These are phyloP conservation scores for Cerastoderma edule DNA, from an alignment of 2,888 invertebrate genomes.

Conservation along the genomic window DNA sequence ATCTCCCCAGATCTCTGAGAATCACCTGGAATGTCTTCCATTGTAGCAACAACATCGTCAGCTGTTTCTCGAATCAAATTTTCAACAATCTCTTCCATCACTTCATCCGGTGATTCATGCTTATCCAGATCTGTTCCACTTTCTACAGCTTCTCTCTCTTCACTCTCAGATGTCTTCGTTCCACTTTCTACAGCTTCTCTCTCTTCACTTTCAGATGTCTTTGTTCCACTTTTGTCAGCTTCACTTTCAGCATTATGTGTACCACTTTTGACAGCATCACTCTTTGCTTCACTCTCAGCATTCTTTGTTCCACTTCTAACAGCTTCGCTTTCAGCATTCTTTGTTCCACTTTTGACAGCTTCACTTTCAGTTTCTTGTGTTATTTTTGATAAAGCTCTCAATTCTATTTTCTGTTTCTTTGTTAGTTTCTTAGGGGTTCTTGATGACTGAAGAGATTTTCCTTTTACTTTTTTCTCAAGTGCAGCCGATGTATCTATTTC, in stretches of 20 bases:
- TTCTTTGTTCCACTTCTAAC: background rate
- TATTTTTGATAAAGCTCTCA: no score
- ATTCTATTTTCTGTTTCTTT: no score
- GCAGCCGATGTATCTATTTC: no score
- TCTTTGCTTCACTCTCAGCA: background rate
- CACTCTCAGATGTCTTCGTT: background rate
- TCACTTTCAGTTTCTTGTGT: background rate
- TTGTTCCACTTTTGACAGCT: background rate
- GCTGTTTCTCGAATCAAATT: no score
- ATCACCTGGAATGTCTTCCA: no score
- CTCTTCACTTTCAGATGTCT: background rate
- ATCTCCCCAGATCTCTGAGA: no score
- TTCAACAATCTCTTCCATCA: background rate
- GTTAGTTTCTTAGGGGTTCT: no score
- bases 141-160: slow-evolving; percentile 3
- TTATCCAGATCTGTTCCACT: background rate
- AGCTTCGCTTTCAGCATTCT: background rate
- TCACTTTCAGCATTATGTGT: background rate
- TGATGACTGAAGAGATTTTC: no score
- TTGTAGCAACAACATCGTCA: no score
- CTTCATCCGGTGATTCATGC: background rate
- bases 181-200: background rate
- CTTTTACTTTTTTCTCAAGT: no score
- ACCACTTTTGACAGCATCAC: background rate
- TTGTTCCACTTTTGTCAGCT: background rate